Evolutionary conservation across 2,797 vertebrate species (phyloP), one percentile per base, ranked within the genome.

Genomic region (Galago senegalensis): DNA sequence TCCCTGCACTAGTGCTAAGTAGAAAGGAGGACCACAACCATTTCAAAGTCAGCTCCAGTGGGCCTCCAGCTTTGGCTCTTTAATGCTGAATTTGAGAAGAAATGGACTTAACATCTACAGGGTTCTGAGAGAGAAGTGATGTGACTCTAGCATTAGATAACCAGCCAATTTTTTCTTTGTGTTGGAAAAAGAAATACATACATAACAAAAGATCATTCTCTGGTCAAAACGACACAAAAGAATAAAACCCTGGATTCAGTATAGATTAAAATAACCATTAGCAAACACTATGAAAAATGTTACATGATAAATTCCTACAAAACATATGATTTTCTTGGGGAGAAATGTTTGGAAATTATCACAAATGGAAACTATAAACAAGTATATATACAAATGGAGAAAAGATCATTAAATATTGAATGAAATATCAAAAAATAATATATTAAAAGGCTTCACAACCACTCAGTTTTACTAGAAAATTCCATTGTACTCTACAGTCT

Each of bases 221-320:
- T 90, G 56, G 1, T 67, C 18, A 46, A 34, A 34, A 65, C 27
- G 79, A 43, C 21, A 46, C 7, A 86, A 86, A 9, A 12, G 17
- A 85, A 90, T 61, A 79, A 79, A 85, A 80, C 61, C 5, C 65
- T 73, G 23, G 29, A 83, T 58, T 91, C 21, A 37, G 23, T 18
- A 37, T 53, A 70, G 29, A 34, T 81, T 43, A 87, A 73, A 87
- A 73, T 86, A 91, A 85, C 3, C 20, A 79, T 84, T 94, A 84
- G 23, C 56, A 86, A 86, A 86, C 40, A 46, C 63, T 80, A n/a
- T n/a, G 40, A 40, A 85, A 70, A 85, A 61, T 53, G 11, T 75
- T 58, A 58, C 46, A 25, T 46, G 69, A 93, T 23, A 87, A 69
- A 11, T 29, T 70, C 56, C 31, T 65, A 67, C 18, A 83, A 58